Base-by-base conservation (phyloP, 2,113 vertebrate species). In the Mus spicilegus region DNA sequence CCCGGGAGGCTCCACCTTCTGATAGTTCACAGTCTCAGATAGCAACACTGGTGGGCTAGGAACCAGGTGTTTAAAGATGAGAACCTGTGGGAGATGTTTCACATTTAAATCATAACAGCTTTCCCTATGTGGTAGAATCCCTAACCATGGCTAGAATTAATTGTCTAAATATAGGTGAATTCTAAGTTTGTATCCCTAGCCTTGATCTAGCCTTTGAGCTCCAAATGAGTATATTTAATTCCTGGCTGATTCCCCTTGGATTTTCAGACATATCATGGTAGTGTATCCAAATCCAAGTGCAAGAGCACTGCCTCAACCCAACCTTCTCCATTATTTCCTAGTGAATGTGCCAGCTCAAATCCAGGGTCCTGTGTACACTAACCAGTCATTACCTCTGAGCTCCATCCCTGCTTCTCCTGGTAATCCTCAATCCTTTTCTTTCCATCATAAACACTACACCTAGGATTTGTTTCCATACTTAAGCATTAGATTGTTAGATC, bases 391-490 rank as follows among this genome's bases (percentile, higher is more conserved):
- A 39, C 19, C 63, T 7, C 61, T 20, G 9, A 49, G 42, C 61
- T 67, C 11, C 28, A 6, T 0, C 39, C 17, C 39, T 14, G 46
- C 24, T 42, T 33, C 3, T 39, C 82, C 14, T 42, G n/a, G 39
- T 61, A 24, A 61, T 28, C 22, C 22, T 46, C 30, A 14, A 11
- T 16, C 61, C 39, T 67, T 49, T 67, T 49, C 73, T 46, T 51
- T 51, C 13, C 26, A 49, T 49, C 75, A 77, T 49, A 54, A 85
- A 5, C 88, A 20, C 88, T 87, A 93, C 36, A 94, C 16, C n/a
- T 88, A 70, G 81, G 22, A 80, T 95, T 80, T 95, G 76, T 91
- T 97, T 39, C 72, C 39, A 67, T 24, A 54, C 10, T 85, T 92
- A 96, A 86, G 26, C 61, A 90, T 87, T 94, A 72, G 82, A 28